These are phyloP conservation scores for Lethrus apterus DNA, from an alignment of 1,140 invertebrate species.

Conservation along the genomic window DNA sequence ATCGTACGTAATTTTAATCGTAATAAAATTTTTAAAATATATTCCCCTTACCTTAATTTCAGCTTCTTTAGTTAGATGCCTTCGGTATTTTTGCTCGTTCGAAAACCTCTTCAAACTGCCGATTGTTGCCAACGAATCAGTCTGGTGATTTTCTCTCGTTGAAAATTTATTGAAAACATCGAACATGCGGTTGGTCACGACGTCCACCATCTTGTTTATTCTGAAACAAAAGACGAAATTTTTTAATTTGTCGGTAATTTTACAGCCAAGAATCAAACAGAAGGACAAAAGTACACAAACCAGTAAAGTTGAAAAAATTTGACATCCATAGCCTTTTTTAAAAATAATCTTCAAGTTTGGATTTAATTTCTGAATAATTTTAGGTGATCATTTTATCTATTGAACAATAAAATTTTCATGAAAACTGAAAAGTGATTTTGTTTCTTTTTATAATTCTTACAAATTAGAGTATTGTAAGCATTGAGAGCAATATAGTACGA, in stretches of 20 bases:
- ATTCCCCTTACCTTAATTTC: slow-evolving; percentile 19
- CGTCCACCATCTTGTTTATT: slow-evolving; percentile 52
- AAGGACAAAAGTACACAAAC: not conserved
- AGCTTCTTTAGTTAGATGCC: slow-evolving; percentile 11
- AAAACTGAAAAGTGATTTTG: no score
- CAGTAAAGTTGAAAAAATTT: not conserved
- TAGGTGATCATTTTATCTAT: no score
- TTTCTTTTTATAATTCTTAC: no score
- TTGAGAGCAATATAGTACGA: no score
- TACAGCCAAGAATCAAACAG: not conserved
- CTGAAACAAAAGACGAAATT: slow-evolving; percentile 39
- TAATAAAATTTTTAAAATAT: slow-evolving; percentile 21
- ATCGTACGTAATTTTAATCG: slow-evolving; percentile 27
- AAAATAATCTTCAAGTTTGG: not conserved
- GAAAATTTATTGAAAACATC: slow-evolving; percentile 49
- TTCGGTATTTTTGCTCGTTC: slow-evolving; percentile 37
- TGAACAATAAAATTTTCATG: no score
- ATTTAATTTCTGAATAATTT: no score
- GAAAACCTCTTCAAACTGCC: slow-evolving; percentile 38
- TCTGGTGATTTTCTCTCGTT: slow-evolving; percentile 39
- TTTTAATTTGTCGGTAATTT: not conserved
- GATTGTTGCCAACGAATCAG: slow-evolving; percentile 35
- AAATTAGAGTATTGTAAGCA: no score
- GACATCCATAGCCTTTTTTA: not conserved
- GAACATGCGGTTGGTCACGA: slow-evolving; percentile 48